phyloP scores from a whole-genome alignment of 2,113 vertebrate genomes.

The Strix aluco region DNA sequence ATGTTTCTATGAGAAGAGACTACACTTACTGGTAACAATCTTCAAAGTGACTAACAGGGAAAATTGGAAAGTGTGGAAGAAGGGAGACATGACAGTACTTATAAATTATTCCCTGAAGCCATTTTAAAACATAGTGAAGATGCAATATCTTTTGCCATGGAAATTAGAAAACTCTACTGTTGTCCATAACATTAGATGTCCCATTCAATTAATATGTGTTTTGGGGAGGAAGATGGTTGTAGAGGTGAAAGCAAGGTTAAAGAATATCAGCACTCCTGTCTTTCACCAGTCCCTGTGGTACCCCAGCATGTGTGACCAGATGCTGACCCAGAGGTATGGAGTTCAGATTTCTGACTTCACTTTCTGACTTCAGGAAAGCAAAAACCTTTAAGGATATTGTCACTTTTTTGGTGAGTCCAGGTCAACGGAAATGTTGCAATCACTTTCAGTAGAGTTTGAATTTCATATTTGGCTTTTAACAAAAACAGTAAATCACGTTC shows the following conservation, averaged over 20 bases:
- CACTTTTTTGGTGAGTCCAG: not conserved
- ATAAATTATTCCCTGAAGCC: not conserved
- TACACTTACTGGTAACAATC: not conserved
- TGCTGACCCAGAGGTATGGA: not conserved
- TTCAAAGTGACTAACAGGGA: not conserved
- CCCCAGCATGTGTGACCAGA: rapidly evolving
- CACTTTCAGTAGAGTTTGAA: not conserved
- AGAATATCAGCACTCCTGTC: not conserved
- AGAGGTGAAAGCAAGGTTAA: not conserved
- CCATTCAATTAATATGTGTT: not conserved
- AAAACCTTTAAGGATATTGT: not conserved
- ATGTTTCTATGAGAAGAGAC: not conserved
- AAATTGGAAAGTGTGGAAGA: not conserved
- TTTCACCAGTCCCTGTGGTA: not conserved
- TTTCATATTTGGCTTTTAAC: not conserved
- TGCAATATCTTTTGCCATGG: not conserved
- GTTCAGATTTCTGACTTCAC: not conserved
- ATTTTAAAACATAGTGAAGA: not conserved
- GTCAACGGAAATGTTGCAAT: not conserved
- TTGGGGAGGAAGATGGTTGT: not conserved
- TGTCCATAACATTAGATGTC: not conserved
- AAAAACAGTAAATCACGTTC: not conserved
- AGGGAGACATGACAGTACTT: not conserved
- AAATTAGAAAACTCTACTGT: not conserved
- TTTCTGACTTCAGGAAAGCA: not conserved